These are phyloP conservation scores for Pelmatolapia mariae DNA, from an alignment of 2,113 vertebrate genomes.

Conservation along the genomic window DNA sequence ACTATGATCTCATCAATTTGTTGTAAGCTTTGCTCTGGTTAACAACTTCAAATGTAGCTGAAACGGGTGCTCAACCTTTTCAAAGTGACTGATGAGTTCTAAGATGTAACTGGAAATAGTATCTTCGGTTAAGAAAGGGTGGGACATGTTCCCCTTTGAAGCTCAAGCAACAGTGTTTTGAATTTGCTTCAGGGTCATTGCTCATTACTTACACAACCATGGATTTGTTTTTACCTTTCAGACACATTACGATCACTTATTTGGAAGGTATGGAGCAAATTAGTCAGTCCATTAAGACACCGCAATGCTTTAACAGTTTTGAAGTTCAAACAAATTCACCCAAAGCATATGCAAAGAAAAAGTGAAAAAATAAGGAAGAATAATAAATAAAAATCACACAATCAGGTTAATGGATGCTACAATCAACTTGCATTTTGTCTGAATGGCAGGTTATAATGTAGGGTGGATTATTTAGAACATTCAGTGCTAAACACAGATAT, in stretches of 20 bases:
- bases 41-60: not conserved
- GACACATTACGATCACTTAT: not conserved
- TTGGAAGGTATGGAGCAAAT: not conserved
- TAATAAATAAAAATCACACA: not conserved
- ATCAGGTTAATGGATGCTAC: not conserved
- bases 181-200: not conserved
- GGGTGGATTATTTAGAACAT: not conserved
- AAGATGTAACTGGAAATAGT: not conserved
- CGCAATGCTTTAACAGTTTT: not conserved
- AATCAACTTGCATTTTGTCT: not conserved
- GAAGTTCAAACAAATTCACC: not conserved
- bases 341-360: not conserved
- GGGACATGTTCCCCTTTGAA: not conserved
- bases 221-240: not conserved
- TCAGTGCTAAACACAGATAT: not conserved
- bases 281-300: not conserved
- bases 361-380: not conserved
- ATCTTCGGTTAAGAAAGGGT: not conserved
- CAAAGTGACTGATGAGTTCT: not conserved
- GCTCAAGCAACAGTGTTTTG: not conserved
- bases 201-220: not conserved
- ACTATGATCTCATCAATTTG: not conserved
- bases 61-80: not conserved
- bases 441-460: not conserved
- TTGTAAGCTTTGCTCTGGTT: not conserved